Percentiles rank a stretch among this genome's conserved stretches.
These are phyloP conservation scores for Polyploca ridens DNA, from an alignment of 2,888 invertebrate genomes.

Conservation along the genomic window DNA sequence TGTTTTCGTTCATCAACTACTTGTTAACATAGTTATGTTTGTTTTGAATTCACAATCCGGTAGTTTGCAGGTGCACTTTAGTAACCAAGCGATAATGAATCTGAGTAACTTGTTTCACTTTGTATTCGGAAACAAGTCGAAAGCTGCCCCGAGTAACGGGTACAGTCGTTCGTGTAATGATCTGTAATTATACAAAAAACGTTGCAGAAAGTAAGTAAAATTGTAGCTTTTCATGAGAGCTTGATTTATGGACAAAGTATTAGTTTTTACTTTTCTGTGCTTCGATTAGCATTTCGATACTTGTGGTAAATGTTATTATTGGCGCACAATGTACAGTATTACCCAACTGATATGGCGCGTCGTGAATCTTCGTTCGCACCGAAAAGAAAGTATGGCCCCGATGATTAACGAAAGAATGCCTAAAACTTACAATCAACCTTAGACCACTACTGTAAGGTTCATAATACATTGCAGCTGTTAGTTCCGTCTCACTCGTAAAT, in stretches of 20 bases:
- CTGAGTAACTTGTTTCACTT: slow-evolving; percentile 27
- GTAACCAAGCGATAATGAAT: slow-evolving; percentile 6
- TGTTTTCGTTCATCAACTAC: not conserved
- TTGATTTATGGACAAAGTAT: not conserved
- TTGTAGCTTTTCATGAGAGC: not conserved
- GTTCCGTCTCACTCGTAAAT: too few relatives aligned
- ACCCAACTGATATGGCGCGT: too few relatives aligned
- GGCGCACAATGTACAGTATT: too few relatives aligned
- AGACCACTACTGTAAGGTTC: too few relatives aligned
- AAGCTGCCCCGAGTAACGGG: slow-evolving; percentile 40
- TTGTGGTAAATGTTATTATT: not conserved
- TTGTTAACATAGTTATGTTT: not conserved
- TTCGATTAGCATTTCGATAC: not conserved
- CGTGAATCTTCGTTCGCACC: too few relatives aligned
- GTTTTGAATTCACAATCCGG: not conserved
- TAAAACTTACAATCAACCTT: too few relatives aligned
- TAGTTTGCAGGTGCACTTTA: not conserved
- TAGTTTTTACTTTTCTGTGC: not conserved
- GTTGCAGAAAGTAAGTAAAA: not conserved
- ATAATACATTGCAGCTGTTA: too few relatives aligned
- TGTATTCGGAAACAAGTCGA: slow-evolving; percentile 45
- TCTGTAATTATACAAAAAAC: slow-evolving; percentile 12
- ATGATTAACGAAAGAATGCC: too few relatives aligned
- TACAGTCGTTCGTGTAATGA: slow-evolving; percentile 30
- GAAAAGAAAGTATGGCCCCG: too few relatives aligned